Evolutionary conservation across 2,888 invertebrate genomes (phyloP), one percentile per base, ranked within the genome.

Genomic region (Agrotis ipsilon): DNA sequence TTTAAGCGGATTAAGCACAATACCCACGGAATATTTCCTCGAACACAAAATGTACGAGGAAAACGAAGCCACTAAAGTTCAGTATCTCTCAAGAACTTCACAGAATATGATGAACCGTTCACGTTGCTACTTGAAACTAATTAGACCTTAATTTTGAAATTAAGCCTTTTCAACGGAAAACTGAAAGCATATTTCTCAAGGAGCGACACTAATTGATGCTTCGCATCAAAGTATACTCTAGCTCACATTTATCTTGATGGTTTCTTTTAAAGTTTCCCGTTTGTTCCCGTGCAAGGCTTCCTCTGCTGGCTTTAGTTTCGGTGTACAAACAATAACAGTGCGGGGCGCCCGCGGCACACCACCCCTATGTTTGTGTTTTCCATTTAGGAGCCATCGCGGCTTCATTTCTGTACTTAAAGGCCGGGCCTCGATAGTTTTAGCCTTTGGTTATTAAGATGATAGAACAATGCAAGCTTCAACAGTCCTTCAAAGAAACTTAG

Each of bases 241-340:
- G 32, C 59, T 66, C 64, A 72, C 80, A 78, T 85, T 85, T 83
- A 86, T 86, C 84, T 87, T 85, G 75, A 71, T 72, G 80, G 87
- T 89, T 89, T 90, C 91, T 92, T 92, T 89, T 87, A 88, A 91
- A 90, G 87, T 90, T 91, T 68, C 82, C 66, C 77, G 84, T 84
- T 88, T 83, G 87, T 83, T 81, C 75, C 76, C 74, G 85, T 76
- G 78, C 68, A 73, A 78, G 82, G 84, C 74, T 88, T 88, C 86
- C 85, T 85, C 86, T 68, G 84, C 87, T 81, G 82, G 86, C 88
- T 89, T 89, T 92, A 94, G 94, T 94, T 94, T 92, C 87, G 92
- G 91, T 88, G 89, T 86, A 89, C 94, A 94, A 96, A 96, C 95
- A 96, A 95, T 94, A 96, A 95, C 94, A 94, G 87, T 85, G 90